phyloP scores from a whole-genome alignment of 2,797 vertebrate species.

The Pseudocheirus occidentalis region DNA sequence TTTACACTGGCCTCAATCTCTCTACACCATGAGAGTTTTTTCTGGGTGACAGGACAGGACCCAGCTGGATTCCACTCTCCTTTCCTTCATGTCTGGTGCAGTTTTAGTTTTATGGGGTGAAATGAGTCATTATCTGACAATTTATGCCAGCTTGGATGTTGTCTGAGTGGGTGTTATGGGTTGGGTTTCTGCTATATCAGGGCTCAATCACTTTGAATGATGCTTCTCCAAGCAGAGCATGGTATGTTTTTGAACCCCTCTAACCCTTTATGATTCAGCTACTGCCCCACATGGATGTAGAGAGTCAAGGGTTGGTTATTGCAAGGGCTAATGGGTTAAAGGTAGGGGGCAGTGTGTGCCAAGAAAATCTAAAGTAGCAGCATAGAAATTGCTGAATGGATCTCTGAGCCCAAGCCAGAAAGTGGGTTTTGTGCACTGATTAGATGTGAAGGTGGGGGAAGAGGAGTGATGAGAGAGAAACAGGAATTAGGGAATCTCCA shows the following conservation, averaged over 20 bases:
- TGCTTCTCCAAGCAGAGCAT: neutral
- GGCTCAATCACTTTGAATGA: neutral
- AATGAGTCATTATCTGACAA: neutral
- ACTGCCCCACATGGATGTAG: neutral
- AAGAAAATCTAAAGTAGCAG: neutral
- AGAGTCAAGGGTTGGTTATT: neutral
- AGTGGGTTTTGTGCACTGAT: neutral
- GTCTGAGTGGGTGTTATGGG: neutral
- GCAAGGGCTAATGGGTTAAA: neutral
- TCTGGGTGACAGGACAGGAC: neutral
- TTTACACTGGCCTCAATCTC: neutral
- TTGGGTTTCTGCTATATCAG: neutral
- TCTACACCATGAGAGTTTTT: neutral
- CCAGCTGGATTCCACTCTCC: neutral
- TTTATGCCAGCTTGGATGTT: neutral
- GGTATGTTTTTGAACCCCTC: neutral
- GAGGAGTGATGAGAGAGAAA: neutral
- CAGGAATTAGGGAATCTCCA: neutral
- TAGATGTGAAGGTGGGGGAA: neutral
- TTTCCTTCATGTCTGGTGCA: neutral
- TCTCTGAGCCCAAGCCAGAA: neutral
- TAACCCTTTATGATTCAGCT: neutral
- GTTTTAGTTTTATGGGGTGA: neutral
- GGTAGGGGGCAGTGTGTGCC: neutral
- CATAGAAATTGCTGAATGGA: neutral